phyloP scores from a whole-genome alignment of 2,113 vertebrate species.

The Gnathonemus echidnorhynchus region DNA sequence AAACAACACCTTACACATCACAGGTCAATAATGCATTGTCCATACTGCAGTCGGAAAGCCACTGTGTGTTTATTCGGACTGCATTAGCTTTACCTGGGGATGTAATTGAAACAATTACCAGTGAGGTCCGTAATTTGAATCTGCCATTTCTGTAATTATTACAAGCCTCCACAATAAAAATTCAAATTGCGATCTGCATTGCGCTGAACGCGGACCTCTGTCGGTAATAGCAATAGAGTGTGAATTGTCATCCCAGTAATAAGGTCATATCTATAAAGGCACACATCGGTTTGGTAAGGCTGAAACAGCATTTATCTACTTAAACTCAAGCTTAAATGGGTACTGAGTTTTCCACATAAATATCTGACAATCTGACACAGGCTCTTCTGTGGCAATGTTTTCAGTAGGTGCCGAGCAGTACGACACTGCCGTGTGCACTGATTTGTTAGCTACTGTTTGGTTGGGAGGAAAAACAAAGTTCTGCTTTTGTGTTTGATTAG shows the following conservation, averaged over 20 bases:
- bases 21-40: neutral
- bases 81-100: neutral
- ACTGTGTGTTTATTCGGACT: neutral
- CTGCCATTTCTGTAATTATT: neutral
- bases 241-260: neutral
- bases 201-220: neutral
- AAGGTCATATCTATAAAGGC: neutral
- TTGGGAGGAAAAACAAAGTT: neutral
- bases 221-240: neutral
- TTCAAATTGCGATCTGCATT: neutral
- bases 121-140: neutral
- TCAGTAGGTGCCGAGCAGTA: neutral
- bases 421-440: neutral
- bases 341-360: neutral
- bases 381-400: neutral
- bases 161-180: neutral
- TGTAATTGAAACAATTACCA: neutral
- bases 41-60: neutral
- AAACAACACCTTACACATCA: neutral
- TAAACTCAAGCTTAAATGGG: neutral
- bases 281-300: neutral
- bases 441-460: neutral
- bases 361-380: neutral
- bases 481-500: neutral
- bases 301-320: neutral